These are phyloP conservation scores for Eilema caniola DNA, from an alignment of 2,888 invertebrate genomes.

Conservation along the genomic window DNA sequence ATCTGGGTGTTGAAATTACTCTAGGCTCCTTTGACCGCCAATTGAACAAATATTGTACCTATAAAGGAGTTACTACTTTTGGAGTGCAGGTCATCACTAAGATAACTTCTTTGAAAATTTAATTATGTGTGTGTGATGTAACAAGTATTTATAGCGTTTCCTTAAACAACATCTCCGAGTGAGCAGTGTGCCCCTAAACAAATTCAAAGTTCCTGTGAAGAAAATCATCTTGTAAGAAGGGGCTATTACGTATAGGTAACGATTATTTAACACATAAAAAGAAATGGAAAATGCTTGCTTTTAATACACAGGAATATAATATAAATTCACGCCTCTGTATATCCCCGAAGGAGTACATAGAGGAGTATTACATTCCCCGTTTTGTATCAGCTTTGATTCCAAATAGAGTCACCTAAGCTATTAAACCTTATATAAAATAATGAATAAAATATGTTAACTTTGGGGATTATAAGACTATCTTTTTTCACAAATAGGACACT, in stretches of 20 bases:
- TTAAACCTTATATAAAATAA: no score
- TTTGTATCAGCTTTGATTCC: neutral
- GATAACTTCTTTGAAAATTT: neutral
- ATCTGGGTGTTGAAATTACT: neutral
- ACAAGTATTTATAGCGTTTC: neutral
- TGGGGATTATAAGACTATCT: no score
- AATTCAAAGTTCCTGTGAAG: constrained; percentile 1
- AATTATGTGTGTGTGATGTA: neutral
- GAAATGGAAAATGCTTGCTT: neutral
- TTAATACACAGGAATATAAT: neutral
- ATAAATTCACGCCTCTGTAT: neutral
- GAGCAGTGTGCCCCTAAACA: neutral
- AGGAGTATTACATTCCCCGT: neutral
- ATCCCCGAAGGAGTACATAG: neutral
- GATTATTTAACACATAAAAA: constrained; percentile 4
- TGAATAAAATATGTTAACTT: no score
- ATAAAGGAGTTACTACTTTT: neutral
- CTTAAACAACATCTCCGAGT: neutral
- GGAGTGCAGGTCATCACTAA: neutral
- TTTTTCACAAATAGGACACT: no score
- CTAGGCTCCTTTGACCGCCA: neutral
- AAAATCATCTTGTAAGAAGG: neutral
- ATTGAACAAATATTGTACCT: neutral
- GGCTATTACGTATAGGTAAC: constrained; percentile 1
- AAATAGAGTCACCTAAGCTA: neutral